Conservation (phyloP, 1,140 invertebrate species). For the Periplaneta americana region DNA sequence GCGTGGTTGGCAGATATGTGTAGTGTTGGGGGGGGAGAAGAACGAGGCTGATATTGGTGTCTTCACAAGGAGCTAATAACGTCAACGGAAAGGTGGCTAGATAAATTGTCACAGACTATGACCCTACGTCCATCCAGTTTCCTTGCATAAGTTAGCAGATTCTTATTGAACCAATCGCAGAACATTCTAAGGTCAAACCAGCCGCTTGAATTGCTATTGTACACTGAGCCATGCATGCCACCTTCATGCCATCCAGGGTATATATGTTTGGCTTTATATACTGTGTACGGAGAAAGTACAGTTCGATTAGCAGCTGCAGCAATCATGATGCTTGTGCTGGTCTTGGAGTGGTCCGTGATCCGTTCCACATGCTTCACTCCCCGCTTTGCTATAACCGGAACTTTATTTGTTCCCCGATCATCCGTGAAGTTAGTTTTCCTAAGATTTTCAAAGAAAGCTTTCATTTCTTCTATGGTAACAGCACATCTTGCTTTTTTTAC, state of each 20-base stretch:
- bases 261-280: background rate
- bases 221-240: background rate
- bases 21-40: conserved; percentile 35
- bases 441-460: background rate
- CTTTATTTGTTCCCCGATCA: background rate
- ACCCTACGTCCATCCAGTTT: background rate
- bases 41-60: conserved; percentile 33
- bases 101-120: background rate
- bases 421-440: background rate
- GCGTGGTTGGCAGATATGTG: conserved; percentile 33
- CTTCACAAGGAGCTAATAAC: conserved; percentile 19
- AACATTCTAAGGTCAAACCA: background rate
- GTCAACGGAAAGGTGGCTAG: background rate
- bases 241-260: background rate
- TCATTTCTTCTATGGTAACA: background rate
- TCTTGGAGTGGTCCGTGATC: background rate
- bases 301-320: background rate
- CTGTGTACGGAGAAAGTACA: background rate
- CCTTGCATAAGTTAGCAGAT: background rate
- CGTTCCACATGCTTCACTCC: background rate
- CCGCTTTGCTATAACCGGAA: background rate
- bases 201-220: background rate
- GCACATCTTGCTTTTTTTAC: background rate
- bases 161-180: background rate
- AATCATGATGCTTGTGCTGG: no score